Conservation (phyloP, 30 jellyfish, hydroid and myxozoan genomes). For the Aurelia aurita region DNA sequence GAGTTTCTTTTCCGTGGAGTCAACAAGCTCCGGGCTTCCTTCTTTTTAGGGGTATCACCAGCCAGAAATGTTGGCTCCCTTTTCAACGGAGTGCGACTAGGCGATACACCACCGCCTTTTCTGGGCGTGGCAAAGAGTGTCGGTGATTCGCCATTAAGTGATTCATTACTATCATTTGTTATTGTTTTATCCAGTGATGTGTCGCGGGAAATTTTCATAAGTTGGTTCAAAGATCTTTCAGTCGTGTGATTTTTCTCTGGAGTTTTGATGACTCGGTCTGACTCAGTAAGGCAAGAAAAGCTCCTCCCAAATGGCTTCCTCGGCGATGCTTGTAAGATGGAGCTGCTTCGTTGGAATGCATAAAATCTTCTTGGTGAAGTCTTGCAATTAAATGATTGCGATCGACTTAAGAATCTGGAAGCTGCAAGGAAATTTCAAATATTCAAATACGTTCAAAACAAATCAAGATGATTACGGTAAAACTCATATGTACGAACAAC, state of each 20-base stretch:
- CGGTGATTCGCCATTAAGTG: background rate
- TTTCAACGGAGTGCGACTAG: background rate
- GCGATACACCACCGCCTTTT: background rate
- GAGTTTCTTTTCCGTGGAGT: background rate
- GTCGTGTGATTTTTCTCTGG: background rate
- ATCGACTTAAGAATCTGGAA: constrained; percentile 35
- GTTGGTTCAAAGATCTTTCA: background rate
- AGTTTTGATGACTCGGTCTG: background rate
- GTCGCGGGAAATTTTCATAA: background rate
- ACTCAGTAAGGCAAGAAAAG: constrained; percentile 25
- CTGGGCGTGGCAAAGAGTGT: background rate
- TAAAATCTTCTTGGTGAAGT: constrained; percentile 70
- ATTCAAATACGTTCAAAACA: too few species aligned
- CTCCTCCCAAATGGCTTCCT: constrained; percentile 14
- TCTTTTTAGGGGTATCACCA: background rate
- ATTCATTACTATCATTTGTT: background rate
- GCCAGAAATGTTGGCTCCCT: background rate
- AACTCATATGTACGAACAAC: too few species aligned
- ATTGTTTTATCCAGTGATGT: background rate
- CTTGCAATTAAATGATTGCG: constrained; percentile 57
- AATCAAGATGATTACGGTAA: too few species aligned
- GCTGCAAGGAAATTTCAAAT: constrained; percentile 2
- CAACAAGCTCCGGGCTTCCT: background rate
- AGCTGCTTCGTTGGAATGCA: background rate
- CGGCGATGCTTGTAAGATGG: background rate